Percentiles rank a stretch among this genome's conserved stretches.
Conservation (phyloP, 1,140 invertebrate species). For the Atopsyche davidsoni region DNA sequence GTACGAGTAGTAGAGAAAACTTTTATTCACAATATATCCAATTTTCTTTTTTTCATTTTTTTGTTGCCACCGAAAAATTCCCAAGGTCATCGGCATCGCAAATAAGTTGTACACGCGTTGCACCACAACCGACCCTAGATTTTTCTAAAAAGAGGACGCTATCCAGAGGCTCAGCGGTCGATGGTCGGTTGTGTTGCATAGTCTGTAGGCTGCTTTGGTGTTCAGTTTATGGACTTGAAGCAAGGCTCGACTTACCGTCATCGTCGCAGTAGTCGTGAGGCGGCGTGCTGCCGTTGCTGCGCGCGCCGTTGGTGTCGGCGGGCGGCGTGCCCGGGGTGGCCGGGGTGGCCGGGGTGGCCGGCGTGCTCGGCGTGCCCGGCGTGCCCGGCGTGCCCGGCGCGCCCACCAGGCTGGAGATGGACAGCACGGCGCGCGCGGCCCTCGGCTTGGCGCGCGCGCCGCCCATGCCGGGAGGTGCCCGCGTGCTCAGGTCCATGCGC, state of each 20-base stretch:
- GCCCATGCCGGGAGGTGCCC: not conserved
- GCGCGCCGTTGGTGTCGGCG: not conserved
- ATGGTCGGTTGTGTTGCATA: too few relatives aligned
- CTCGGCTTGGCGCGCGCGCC: conserved; percentile 18
- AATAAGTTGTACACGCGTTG: too few relatives aligned
- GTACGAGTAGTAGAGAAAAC: too few relatives aligned
- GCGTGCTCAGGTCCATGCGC: conserved; percentile 27
- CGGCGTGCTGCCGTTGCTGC: not conserved
- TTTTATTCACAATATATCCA: too few relatives aligned
- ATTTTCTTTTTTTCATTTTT: too few relatives aligned
- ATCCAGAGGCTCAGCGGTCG: too few relatives aligned
- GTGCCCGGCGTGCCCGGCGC: not conserved
- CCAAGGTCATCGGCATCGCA: too few relatives aligned
- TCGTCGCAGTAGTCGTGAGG: not conserved
- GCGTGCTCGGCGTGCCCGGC: not conserved
- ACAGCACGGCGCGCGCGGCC: conserved; percentile 25
- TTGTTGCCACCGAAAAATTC: too few relatives aligned
- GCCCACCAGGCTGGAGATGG: conserved; percentile 25
- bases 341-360: not conserved
- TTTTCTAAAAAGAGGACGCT: too few relatives aligned
- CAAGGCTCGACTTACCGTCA: not conserved
- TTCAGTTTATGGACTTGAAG: not conserved
- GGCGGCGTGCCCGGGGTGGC: not conserved
- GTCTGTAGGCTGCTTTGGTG: not conserved
- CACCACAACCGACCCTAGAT: too few relatives aligned